A percentile compares a stretch with the other conserved stretches of the same genome.
Evolutionary conservation across 2,113 vertebrate species (phyloP).

Genomic region (Apodemus sylvaticus): DNA sequence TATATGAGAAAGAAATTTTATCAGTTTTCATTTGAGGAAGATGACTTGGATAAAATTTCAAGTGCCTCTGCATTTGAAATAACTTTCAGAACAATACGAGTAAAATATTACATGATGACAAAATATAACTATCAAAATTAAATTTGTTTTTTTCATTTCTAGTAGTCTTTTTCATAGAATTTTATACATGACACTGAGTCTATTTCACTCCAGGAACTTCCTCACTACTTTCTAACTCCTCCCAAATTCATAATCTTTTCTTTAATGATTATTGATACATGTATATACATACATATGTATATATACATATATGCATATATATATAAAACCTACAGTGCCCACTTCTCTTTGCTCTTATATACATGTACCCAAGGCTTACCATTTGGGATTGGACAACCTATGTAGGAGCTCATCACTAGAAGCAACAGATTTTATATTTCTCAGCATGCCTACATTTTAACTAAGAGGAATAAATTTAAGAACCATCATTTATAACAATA

Average conservation of each 20-base stretch:
- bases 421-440: neutral
- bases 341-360: neutral
- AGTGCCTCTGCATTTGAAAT: neutral
- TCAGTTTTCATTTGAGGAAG: neutral
- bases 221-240: neutral
- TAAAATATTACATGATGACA: neutral
- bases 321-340: neutral
- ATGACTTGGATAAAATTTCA: neutral
- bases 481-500: conserved; percentile 11
- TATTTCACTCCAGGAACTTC: neutral
- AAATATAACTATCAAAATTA: neutral
- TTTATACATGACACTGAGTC: neutral
- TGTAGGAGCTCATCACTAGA: neutral
- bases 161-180: neutral
- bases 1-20: neutral
- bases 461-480: conserved; percentile 12
- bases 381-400: neutral
- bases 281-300: neutral
- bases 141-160: neutral
- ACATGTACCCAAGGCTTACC: neutral
- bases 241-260: neutral
- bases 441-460: neutral
- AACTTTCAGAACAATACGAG: neutral
- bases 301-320: neutral
- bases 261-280: neutral